These are phyloP conservation scores for Pristiophorus japonicus DNA, from an alignment of 2,113 vertebrate species.

Conservation along the genomic window DNA sequence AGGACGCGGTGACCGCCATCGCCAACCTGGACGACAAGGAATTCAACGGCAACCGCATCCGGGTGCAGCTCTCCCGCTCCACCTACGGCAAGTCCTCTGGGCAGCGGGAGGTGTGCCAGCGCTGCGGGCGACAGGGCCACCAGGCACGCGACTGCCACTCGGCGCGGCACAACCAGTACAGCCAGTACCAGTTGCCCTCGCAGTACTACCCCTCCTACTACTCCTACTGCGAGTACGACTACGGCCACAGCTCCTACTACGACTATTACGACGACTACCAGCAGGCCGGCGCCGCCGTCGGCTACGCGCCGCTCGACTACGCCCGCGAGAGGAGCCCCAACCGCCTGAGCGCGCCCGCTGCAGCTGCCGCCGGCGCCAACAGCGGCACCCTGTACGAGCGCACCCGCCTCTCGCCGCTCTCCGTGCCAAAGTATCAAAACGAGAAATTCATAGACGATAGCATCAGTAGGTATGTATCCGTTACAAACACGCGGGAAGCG, in stretches of 20 bases:
- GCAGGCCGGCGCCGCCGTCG: neutral
- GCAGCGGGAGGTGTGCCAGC: conserved; percentile 20
- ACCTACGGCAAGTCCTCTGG: conserved; percentile 6
- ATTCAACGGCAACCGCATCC: neutral
- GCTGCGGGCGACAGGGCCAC: conserved; percentile 11
- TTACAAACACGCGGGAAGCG: neutral
- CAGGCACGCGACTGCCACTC: conserved; percentile 13
- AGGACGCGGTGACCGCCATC: neutral
- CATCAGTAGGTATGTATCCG: conserved; percentile 11
- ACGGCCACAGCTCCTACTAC: conserved; percentile 1
- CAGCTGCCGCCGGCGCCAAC: neutral
- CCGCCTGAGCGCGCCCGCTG: neutral
- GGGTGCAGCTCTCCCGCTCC: conserved; percentile 7
- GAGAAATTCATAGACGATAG: conserved; percentile 20
- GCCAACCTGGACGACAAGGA: neutral
- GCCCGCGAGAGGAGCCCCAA: neutral
- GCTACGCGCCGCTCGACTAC: neutral
- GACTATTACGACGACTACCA: conserved; percentile 19
- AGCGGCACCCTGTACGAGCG: conserved; percentile 16
- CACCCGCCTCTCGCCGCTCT: neutral
- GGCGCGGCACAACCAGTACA: neutral
- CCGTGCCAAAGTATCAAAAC: neutral
- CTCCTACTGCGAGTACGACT: conserved; percentile 6
- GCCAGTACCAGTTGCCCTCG: neutral
- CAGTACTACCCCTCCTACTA: conserved; percentile 26